Conservation (phyloP, 2,113 vertebrate genomes). For the Panthera tigris region DNA sequence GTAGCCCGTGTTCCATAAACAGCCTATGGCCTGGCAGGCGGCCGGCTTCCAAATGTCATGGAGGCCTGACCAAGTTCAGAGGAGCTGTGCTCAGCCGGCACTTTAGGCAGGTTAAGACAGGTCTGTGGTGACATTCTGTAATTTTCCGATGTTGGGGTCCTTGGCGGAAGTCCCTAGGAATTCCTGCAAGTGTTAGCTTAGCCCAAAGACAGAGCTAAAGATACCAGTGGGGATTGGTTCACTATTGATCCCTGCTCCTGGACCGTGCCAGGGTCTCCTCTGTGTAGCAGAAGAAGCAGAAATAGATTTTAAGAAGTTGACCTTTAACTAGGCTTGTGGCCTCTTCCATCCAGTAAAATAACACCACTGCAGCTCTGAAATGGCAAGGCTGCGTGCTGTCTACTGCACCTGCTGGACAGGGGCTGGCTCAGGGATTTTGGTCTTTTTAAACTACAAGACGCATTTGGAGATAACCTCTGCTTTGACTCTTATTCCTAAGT, state of each 20-base stretch:
- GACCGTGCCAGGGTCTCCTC: not conserved
- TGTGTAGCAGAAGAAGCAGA: conserved; percentile 29
- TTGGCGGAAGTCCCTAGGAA: not conserved
- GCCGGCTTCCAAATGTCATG: conserved; percentile 76
- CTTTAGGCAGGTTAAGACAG: not conserved
- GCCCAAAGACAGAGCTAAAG: not conserved
- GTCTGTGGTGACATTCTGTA: rapidly evolving
- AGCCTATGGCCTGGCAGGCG: conserved; percentile 44
- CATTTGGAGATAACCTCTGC: conserved; percentile 11
- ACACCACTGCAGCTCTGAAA: not conserved
- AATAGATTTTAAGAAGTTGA: conserved; percentile 66
- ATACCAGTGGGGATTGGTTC: not conserved
- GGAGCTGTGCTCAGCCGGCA: conserved; percentile 25
- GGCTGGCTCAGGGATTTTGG: not conserved
- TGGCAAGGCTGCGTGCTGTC: not conserved
- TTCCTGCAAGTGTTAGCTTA: not conserved
- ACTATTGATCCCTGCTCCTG: not conserved
- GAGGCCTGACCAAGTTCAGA: conserved; percentile 2
- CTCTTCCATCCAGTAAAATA: not conserved
- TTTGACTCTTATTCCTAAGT: not conserved
- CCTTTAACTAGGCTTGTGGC: conserved; percentile 47
- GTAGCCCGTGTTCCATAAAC: conserved; percentile 33
- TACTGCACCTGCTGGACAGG: not conserved
- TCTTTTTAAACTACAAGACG: not conserved
- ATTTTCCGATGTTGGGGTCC: conserved; percentile 61